Conservation (phyloP, 2,797 vertebrate genomes). For the Clarias fuscus region DNA sequence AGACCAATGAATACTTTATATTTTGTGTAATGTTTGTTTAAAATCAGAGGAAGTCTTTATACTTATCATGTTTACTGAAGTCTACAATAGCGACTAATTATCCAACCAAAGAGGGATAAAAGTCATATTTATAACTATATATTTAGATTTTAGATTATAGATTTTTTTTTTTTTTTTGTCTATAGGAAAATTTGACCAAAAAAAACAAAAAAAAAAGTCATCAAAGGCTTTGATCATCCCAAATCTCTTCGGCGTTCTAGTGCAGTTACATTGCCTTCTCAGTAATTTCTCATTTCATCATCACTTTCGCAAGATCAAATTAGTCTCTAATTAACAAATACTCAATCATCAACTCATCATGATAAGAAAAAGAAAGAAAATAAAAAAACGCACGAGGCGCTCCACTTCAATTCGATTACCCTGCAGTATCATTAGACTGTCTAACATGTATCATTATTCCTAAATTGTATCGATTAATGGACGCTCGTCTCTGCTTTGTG, state of each 20-base stretch:
- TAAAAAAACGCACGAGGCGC: constrained; percentile 33
- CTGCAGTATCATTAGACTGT: constrained; percentile 58
- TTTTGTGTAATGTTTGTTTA: too few species aligned
- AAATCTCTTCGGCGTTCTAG: constrained; percentile 9
- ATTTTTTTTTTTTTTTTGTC: neutral
- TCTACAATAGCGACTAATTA: neutral
- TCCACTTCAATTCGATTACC: constrained; percentile 59
- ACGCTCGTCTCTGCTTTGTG: constrained; percentile 49
- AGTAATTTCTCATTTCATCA: constrained; percentile 45
- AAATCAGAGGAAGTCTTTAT: too few species aligned
- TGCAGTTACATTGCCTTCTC: neutral
- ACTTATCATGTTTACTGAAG: too few species aligned
- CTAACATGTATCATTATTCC: constrained; percentile 58
- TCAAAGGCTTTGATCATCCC: constrained; percentile 25
- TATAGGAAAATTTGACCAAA: neutral
- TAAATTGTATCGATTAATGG: constrained; percentile 58
- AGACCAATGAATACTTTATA: too few species aligned
- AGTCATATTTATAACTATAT: neutral
- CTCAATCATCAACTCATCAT: constrained; percentile 40
- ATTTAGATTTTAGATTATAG: neutral
- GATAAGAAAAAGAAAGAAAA: constrained; percentile 12
- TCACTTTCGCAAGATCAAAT: constrained; percentile 52
- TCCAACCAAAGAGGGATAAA: neutral
- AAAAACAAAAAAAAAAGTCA: neutral
- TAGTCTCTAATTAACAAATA: constrained; percentile 56